Conservation (phyloP, 2,888 invertebrate genomes). For the Scaptomyza parva region DNA sequence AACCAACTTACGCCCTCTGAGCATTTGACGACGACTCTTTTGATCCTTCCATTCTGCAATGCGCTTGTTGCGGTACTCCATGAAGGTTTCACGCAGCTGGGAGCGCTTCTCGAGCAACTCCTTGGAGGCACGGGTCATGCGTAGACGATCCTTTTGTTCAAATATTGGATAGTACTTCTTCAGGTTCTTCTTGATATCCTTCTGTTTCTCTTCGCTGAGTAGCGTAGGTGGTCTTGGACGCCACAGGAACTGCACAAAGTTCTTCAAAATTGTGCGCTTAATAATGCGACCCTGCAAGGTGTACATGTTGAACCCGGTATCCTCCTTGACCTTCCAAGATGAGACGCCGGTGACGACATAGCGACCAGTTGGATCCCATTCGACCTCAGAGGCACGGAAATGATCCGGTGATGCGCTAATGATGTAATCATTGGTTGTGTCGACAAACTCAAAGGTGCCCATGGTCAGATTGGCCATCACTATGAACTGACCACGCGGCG, state of each 20-base stretch:
- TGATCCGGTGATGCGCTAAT: slow-evolving; percentile 98
- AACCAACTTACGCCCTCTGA: slow-evolving; percentile 92
- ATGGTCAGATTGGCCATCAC: slow-evolving; percentile 95
- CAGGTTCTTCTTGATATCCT: slow-evolving; percentile 98
- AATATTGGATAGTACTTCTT: slow-evolving; percentile 98
- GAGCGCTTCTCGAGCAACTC: slow-evolving; percentile 97
- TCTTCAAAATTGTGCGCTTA: slow-evolving; percentile 93
- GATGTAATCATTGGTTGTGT: slow-evolving; percentile 96
- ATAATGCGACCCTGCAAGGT: slow-evolving; percentile 95
- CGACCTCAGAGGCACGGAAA: slow-evolving; percentile 96
- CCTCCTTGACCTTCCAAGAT: slow-evolving; percentile 97
- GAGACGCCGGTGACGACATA: slow-evolving; percentile 98
- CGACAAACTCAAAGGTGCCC: slow-evolving; percentile 97
- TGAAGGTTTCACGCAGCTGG: slow-evolving; percentile 93
- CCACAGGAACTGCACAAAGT: slow-evolving; percentile 98
- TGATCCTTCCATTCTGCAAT: slow-evolving; percentile 91
- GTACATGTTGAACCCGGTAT: slow-evolving; percentile 97
- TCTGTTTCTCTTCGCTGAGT: slow-evolving; percentile 92
- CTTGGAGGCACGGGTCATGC: slow-evolving; percentile 96
- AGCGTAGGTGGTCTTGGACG: slow-evolving; percentile 96
- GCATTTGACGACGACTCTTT: slow-evolving; percentile 92
- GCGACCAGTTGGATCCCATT: slow-evolving; percentile 99
- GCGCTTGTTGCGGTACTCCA: slow-evolving; percentile 91
- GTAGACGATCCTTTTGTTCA: slow-evolving; percentile 97
- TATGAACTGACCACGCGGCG: slow-evolving; percentile 97